Evolutionary conservation across 2,113 vertebrate genomes (phyloP), one percentile per base, ranked within the genome.

Genomic region (Gambusia affinis): DNA sequence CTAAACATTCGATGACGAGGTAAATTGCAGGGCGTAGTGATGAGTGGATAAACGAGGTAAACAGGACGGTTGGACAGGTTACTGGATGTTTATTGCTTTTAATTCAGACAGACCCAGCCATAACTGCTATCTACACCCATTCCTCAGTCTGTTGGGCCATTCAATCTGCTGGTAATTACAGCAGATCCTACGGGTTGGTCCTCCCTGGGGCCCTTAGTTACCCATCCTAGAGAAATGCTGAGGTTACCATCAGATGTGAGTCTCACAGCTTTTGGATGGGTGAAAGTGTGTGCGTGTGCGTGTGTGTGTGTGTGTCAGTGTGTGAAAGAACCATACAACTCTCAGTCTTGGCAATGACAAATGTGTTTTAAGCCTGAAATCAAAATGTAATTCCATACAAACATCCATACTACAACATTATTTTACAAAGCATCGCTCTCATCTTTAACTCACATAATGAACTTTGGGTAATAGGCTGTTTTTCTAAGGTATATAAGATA

Each of bases 141-240:
- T 83, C 64, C 74, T 75, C 51, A 82, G 78, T 69, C 76, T 62
- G 83, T 31, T 77, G 78, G 85, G 75, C 81, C 74, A 72, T 12
- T 67, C 60, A 65, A 86, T 77, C 84, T 70, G 82, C 70, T 69
- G 79, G 76, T 91, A 94, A 94, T 93, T 91, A 91, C 88, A 85
- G 80, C 76, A 75, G 74, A 79, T 82, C 77, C 83, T 85, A 87
- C 85, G 83, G 84, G 81, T 80, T 57, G 76, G 73, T 72, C 89
- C 63, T 88, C 73, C 87, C 62, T 15, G 12, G 68, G 82, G 87
- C 78, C 35, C 76, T 85, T 91, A 86, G 93, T 92, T 91, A 91
- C 72, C 78, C 80, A 77, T 81, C 88, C 78, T 65, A 81, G 83
- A 77, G 82, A 82, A 70, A 30, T 65, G 62, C 37, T 42, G 76